Conservation (phyloP, 2,888 invertebrate genomes). For the Eremobia ochroleuca region DNA sequence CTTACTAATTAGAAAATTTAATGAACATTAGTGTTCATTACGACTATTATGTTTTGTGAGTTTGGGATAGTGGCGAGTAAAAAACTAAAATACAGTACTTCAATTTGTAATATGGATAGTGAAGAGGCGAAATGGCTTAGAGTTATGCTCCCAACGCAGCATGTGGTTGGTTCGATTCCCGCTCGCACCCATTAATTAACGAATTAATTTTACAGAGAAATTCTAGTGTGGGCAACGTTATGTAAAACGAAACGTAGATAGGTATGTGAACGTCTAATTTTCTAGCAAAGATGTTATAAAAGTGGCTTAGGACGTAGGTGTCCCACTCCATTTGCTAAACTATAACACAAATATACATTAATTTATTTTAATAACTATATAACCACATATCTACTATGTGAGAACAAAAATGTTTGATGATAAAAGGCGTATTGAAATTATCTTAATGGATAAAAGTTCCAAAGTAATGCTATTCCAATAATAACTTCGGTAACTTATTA, state of each 20-base stretch:
- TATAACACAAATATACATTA: not conserved
- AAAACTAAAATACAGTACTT: not conserved
- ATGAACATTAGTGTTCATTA: conserved; percentile 7
- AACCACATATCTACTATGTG: not conserved
- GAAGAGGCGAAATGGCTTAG: not conserved
- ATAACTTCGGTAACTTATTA: conserved; percentile 14
- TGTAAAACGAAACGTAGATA: not conserved
- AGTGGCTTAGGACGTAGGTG: not conserved
- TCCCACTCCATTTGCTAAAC: not conserved
- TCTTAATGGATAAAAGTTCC: not conserved
- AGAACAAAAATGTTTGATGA: not conserved
- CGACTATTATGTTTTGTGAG: not conserved
- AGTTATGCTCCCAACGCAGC: not conserved
- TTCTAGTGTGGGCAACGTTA: conserved; percentile 1
- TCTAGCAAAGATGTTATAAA: not conserved
- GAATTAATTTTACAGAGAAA: not conserved
- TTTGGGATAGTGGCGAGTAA: not conserved
- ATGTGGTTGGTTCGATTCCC: not conserved
- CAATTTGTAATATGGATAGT: not conserved
- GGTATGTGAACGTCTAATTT: not conserved
- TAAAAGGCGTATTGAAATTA: not conserved
- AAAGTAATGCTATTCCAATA: not conserved
- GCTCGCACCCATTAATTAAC: not conserved
- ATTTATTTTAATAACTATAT: not conserved
- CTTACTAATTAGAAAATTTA: conserved; percentile 59